Percentiles rank a stretch among this genome's conserved stretches.
Evolutionary conservation across 64 coral and sea anemone genomes (phyloP).

Genomic region (Actinia equina): DNA sequence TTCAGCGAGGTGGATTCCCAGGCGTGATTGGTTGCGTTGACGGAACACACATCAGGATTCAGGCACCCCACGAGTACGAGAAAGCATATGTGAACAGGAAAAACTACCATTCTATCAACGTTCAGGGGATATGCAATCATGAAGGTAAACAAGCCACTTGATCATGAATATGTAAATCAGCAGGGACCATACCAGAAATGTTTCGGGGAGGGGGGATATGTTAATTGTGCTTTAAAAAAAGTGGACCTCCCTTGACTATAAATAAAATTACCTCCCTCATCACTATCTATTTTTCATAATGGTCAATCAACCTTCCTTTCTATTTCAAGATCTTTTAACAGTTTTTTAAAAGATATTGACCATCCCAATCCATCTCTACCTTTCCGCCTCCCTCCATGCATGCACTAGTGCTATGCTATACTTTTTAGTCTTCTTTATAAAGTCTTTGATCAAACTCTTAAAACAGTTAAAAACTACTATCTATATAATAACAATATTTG

Average conservation of each 20-base stretch:
- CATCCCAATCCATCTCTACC: background rate
- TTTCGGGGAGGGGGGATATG: background rate
- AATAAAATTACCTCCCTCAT: background rate
- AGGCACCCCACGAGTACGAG: too few species aligned
- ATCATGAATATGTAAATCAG: conserved; percentile 2
- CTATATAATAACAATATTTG: too few species aligned
- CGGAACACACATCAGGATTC: too few species aligned
- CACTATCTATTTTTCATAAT: background rate
- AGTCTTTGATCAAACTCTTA: too few species aligned
- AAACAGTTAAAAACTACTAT: too few species aligned
- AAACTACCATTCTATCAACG: conserved; percentile 31
- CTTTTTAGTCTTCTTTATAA: too few species aligned
- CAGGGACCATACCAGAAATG: background rate
- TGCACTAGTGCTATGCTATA: background rate
- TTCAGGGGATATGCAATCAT: conserved; percentile 23
- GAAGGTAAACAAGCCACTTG: conserved; percentile 7
- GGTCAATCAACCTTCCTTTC: conserved; percentile 1
- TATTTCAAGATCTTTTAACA: background rate
- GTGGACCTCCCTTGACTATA: background rate
- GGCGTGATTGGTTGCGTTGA: too few species aligned
- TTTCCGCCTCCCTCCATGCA: too few species aligned
- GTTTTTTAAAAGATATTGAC: background rate
- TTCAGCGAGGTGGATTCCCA: too few species aligned
- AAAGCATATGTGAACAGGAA: conserved; percentile 61
- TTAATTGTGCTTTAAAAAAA: background rate